These are phyloP conservation scores for Dinomys branickii DNA, from an alignment of 2,113 vertebrate genomes.

Conservation along the genomic window DNA sequence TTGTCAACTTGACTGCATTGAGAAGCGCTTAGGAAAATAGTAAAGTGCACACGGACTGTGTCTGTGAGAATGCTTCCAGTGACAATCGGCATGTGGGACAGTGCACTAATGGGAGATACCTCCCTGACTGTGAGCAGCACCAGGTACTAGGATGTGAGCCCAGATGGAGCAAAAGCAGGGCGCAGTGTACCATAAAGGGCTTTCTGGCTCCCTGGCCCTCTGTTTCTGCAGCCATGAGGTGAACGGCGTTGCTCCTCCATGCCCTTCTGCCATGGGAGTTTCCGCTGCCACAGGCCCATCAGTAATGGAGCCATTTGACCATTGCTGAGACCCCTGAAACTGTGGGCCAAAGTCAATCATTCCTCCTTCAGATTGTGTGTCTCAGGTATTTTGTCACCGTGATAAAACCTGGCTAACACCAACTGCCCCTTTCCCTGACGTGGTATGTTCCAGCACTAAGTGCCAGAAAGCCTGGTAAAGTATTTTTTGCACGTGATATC, in stretches of 20 bases:
- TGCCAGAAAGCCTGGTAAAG: not conserved
- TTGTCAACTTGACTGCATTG: not conserved
- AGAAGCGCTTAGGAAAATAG: not conserved
- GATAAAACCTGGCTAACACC: not conserved
- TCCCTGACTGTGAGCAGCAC: not conserved
- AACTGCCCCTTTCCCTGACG: too few species aligned
- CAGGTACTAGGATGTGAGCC: not conserved
- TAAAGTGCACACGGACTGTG: not conserved
- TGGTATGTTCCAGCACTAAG: not conserved
- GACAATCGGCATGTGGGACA: not conserved
- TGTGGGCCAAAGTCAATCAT: not conserved
- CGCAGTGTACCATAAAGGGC: not conserved
- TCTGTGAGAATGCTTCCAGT: not conserved
- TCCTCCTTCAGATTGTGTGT: not conserved
- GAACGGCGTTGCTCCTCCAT: not conserved
- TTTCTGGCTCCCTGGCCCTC: not conserved
- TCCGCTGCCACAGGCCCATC: not conserved
- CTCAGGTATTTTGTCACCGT: not conserved
- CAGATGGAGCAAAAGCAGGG: not conserved
- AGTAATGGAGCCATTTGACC: not conserved
- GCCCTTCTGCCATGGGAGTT: not conserved
- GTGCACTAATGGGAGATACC: not conserved
- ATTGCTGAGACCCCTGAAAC: not conserved
- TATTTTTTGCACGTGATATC: not conserved
- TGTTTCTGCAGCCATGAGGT: not conserved